Evolutionary conservation across 1,140 invertebrate genomes (phyloP).

Genomic region (Ooceraea biroi): DNA sequence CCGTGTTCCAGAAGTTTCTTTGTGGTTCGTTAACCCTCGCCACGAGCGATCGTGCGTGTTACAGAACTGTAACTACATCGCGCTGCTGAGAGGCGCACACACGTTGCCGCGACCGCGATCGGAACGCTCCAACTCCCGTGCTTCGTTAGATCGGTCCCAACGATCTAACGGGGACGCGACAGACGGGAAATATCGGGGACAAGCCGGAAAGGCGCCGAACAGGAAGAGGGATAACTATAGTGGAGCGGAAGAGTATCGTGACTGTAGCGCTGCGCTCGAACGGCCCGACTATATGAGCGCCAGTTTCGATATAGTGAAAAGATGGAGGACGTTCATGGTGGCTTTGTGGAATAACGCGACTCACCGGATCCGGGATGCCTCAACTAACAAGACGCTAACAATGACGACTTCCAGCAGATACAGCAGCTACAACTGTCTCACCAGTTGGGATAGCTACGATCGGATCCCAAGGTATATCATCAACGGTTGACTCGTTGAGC

Average conservation of each 20-base stretch:
- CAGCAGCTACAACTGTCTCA: conserved; percentile 95
- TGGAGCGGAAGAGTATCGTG: not conserved
- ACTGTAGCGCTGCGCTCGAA: not conserved
- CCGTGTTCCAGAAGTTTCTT: conserved; percentile 58
- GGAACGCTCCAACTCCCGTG: conserved; percentile 11
- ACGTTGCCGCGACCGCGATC: conserved; percentile 26
- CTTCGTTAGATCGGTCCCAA: not conserved
- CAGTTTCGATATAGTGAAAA: conserved; percentile 57
- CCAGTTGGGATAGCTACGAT: conserved; percentile 95
- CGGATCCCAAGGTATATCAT: conserved; percentile 93
- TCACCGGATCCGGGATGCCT: conserved; percentile 51
- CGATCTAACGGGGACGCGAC: not conserved
- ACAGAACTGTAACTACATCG: conserved; percentile 50
- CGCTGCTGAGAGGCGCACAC: conserved; percentile 4
- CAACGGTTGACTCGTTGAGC: not conserved
- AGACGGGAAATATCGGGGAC: not conserved
- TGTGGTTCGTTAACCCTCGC: conserved; percentile 56
- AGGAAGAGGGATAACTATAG: not conserved
- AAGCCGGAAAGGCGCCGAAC: not conserved
- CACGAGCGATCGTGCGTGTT: conserved; percentile 52
- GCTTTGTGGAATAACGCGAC: conserved; percentile 30
- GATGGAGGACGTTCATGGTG: conserved; percentile 39
- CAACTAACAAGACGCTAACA: conserved; percentile 77
- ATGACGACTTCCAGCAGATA: conserved; percentile 92
- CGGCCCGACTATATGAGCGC: conserved; percentile 52